Evolutionary conservation across 2,797 vertebrate genomes (phyloP), one percentile per base, ranked within the genome.

Genomic region (Rhinoraja longicauda): DNA sequence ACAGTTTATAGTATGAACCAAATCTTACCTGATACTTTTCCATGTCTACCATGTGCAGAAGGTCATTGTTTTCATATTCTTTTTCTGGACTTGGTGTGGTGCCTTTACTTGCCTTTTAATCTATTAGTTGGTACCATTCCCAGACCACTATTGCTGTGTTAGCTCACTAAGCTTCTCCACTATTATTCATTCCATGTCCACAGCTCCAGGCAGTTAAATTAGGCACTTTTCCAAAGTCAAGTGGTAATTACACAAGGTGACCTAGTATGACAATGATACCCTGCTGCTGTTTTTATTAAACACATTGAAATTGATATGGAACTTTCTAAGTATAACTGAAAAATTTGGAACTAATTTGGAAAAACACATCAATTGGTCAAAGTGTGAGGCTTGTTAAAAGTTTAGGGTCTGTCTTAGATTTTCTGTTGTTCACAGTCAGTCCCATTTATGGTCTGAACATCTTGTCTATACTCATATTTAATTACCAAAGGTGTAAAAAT

Each of bases 211-310:
- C 90, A 72, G 36, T 91, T 73, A 91, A 72, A 91, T 91, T 73
- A 91, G 90, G 90, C 90, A 29, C 19, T 32, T 26, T 73, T 91
- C 90, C 90, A 91, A 91, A 91, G 90, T 73, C 36, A 45, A 91
- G 90, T 88, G 59, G 90, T 73, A 91, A 91, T 88, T 88, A 67
- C 59, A 67, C 17, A 88, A 67, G 59, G 62, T 88, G 62, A 88
- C n/a, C 62, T 88, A 21, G 59, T 32, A 67, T 73, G 90, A 53
- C 84, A 67, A 88, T 88, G 84, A 88, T 91, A 73, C 72, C 90
- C 90, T 91, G 64, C 90, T 73, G 90, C 73, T 91, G 67, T 29
- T 91, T 91, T 91, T 73, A 91, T 91, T 73, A 72, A 91, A 91
- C 26, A 13, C 90, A 73, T 24, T 91, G 70, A 91, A 73, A 91